phyloP scores from a whole-genome alignment of 2,797 vertebrate genomes.

The Pangasius krempfi region DNA sequence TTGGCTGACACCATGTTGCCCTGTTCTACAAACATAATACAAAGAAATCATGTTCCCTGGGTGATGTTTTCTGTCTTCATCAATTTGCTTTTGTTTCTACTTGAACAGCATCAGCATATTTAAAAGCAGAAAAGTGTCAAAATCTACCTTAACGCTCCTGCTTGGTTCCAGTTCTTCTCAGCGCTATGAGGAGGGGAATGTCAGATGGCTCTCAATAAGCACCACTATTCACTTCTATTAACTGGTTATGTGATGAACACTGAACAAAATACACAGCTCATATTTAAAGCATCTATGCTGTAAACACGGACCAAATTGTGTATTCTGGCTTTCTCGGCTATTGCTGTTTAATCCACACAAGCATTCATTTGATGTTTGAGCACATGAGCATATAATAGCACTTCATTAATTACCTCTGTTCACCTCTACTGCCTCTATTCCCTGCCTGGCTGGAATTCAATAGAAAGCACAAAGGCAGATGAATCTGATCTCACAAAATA shows the following conservation, averaged over 20 bases:
- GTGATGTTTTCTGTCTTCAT: background rate
- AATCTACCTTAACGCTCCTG: background rate
- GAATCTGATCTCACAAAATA: background rate
- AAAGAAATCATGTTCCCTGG: background rate
- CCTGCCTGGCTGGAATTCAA: background rate
- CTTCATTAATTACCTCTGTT: slow-evolving; percentile 12
- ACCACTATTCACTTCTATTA: background rate
- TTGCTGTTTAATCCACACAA: slow-evolving; percentile 6
- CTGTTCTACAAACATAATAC: background rate
- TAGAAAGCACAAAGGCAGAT: slow-evolving; percentile 9
- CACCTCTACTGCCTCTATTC: background rate
- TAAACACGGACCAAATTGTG: slow-evolving; percentile 10
- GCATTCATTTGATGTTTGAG: slow-evolving; percentile 25
- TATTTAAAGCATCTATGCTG: slow-evolving; percentile 14
- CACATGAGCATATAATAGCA: background rate
- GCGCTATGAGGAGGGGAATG: background rate
- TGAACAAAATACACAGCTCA: slow-evolving; percentile 16
- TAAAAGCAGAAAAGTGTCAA: background rate
- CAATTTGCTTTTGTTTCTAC: background rate
- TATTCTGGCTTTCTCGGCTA: background rate
- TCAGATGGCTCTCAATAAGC: slow-evolving; percentile 8
- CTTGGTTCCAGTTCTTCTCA: slow-evolving; percentile 7
- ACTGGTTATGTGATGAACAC: background rate
- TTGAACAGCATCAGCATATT: background rate
- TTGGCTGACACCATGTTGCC: slow-evolving; percentile 3